Conservation (phyloP, 2,113 vertebrate species). For the Sphyrna mokarran region DNA sequence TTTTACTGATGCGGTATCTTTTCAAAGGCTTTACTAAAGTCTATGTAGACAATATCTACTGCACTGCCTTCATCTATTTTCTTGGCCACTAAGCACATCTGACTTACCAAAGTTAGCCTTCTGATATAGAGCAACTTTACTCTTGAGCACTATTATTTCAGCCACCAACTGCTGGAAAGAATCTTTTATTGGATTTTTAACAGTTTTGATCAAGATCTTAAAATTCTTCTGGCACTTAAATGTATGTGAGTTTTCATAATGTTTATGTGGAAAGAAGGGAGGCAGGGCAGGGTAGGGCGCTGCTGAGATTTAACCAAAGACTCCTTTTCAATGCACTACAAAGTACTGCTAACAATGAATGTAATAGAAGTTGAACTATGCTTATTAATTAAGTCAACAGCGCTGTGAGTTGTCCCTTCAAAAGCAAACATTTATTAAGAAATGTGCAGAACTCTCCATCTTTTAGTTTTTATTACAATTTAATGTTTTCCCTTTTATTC, state of each 20-base stretch:
- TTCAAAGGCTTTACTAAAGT: too few species aligned
- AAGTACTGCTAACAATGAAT: not conserved
- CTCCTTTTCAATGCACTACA: not conserved
- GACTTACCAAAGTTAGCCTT: not conserved
- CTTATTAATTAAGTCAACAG: not conserved
- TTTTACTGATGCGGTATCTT: too few species aligned
- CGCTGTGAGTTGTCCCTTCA: not conserved
- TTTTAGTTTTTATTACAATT: not conserved
- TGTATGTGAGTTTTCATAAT: not conserved
- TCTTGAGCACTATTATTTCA: not conserved
- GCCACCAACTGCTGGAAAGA: not conserved
- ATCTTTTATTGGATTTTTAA: not conserved
- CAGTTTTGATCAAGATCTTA: not conserved
- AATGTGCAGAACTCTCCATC: not conserved
- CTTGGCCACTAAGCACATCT: not conserved
- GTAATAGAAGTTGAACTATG: not conserved
- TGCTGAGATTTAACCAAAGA: not conserved
- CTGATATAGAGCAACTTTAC: not conserved
- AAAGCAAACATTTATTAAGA: not conserved
- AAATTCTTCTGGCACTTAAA: not conserved
- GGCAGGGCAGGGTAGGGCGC: not conserved
- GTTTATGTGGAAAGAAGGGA: not conserved
- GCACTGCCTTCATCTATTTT: too few species aligned
- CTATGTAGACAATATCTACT: too few species aligned
- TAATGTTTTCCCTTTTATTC: not conserved